Base-by-base conservation (phyloP, 2,113 vertebrate species). In the Struthio camelus region DNA sequence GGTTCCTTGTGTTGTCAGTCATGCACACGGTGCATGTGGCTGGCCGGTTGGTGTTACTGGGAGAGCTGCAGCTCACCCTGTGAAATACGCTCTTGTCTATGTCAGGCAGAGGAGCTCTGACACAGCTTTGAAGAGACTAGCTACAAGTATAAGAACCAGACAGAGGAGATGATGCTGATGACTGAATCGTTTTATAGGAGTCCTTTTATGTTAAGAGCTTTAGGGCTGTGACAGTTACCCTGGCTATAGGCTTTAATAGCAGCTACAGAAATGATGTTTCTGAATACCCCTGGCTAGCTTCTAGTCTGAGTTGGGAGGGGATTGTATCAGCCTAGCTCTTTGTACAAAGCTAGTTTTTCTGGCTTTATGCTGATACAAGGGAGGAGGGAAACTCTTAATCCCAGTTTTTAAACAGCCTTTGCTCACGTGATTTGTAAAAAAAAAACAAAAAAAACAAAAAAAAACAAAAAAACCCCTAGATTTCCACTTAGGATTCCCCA, bases 11-110 rank as follows among this genome's bases (percentile, higher is more conserved):
- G 16, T 24, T 81, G 27, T 11, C 69, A 79, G 36, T 34, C 75
- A 40, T 10, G 3, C 4, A n/a, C 46, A 10, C 15, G 25, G 11
- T 5, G 1, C 3, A 5, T 42, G 10, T 3, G 14, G 50, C n/a
- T 54, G 17, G 54, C 28, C 18, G 54, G 25, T 17, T 20, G n/a
- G 70, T 53, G 48, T 38, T 36, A 53, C 27, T 15, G 13, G 5
- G 36, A 22, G 24, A 54, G 19, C 14, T 1, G 0, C 38, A 71
- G 22, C 34, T 13, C 50, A 46, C 5, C 14, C 16, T 42, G 61
- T 48, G 76, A 76, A 79, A 61, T 4, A 17, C 9, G 2, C 18
- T 91, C 24, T 19, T 2, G 0, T 27, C 46, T 61, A 5, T 36
- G 36, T 28, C 75, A n/a, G 42, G 14, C 23, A 80, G n/a, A 51